phyloP scores from a whole-genome alignment of 2,113 vertebrate genomes.

The Bothrops jararaca region DNA sequence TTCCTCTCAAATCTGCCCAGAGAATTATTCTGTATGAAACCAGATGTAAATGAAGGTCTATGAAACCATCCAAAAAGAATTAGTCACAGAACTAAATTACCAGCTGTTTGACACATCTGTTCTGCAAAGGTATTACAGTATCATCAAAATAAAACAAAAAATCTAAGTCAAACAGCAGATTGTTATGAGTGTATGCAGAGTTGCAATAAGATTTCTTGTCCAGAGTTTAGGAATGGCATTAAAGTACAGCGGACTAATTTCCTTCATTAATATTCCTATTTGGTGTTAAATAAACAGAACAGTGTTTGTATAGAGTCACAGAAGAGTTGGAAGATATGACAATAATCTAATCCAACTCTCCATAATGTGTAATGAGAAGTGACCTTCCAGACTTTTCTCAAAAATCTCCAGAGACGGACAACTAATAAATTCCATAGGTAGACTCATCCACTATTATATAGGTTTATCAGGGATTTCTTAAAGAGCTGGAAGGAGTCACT shows the following conservation, averaged over 20 bases:
- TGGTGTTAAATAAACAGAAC: background rate
- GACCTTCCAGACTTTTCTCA: background rate
- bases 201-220: background rate
- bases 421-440: background rate
- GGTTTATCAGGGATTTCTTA: background rate
- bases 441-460: background rate
- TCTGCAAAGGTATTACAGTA: background rate
- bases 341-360: background rate
- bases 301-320: background rate
- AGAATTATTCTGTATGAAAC: background rate
- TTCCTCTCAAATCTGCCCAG: background rate
- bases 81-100: background rate
- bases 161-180: background rate
- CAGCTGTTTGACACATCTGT: background rate
- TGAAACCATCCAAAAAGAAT: background rate
- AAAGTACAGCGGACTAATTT: background rate
- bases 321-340: background rate
- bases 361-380: background rate
- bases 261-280: background rate
- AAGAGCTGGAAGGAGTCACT: background rate
- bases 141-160: background rate
- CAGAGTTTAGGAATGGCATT: background rate
- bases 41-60: background rate
- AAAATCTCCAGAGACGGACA: background rate
- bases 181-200: background rate